phyloP scores from a whole-genome alignment of 35 echinoderm and acorn worm species.

The Heliocidaris erythrogramma region DNA sequence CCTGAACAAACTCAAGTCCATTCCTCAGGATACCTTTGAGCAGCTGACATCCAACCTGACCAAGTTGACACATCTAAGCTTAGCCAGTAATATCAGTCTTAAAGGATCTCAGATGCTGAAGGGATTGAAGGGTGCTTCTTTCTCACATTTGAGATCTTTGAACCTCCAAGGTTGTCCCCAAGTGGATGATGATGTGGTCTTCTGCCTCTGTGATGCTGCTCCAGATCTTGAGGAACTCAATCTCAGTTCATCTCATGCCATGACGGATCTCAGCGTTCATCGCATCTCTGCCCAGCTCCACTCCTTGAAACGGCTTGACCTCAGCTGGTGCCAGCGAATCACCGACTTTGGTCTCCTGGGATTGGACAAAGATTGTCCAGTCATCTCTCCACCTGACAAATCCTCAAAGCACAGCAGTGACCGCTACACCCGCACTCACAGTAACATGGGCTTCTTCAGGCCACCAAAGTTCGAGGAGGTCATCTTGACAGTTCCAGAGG shows the following conservation, averaged over 20 bases:
- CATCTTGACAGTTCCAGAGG: slow-evolving; percentile 58
- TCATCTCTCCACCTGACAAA: slow-evolving; percentile 50
- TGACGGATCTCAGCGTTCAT: slow-evolving; percentile 73
- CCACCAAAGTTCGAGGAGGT: slow-evolving; percentile 72
- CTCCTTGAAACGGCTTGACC: slow-evolving; percentile 56
- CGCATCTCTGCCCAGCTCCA: slow-evolving; percentile 67
- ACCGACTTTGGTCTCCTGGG: slow-evolving; percentile 91
- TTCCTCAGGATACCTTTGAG: slow-evolving; percentile 47
- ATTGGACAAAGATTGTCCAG: slow-evolving; percentile 73
- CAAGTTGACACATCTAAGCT: slow-evolving; percentile 48
- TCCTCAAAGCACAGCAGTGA: slow-evolving; percentile 66
- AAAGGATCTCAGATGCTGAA: slow-evolving; percentile 51
- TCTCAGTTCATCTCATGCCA: slow-evolving; percentile 75
- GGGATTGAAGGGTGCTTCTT: slow-evolving; percentile 51
- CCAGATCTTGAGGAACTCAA: slow-evolving; percentile 57
- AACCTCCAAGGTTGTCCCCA: slow-evolving; percentile 64
- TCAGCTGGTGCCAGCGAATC: slow-evolving; percentile 83
- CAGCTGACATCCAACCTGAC: slow-evolving; percentile 46
- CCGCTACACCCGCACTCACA: slow-evolving; percentile 76
- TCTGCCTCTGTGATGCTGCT: slow-evolving; percentile 43
- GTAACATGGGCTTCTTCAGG: slow-evolving; percentile 88
- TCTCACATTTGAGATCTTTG: slow-evolving; percentile 49
- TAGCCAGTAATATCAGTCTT: slow-evolving; percentile 53
- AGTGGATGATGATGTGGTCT: slow-evolving; percentile 72
- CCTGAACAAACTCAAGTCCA: slow-evolving; percentile 53